phyloP scores from a whole-genome alignment of 2,113 vertebrate species.

The Tauraco erythrolophus region DNA sequence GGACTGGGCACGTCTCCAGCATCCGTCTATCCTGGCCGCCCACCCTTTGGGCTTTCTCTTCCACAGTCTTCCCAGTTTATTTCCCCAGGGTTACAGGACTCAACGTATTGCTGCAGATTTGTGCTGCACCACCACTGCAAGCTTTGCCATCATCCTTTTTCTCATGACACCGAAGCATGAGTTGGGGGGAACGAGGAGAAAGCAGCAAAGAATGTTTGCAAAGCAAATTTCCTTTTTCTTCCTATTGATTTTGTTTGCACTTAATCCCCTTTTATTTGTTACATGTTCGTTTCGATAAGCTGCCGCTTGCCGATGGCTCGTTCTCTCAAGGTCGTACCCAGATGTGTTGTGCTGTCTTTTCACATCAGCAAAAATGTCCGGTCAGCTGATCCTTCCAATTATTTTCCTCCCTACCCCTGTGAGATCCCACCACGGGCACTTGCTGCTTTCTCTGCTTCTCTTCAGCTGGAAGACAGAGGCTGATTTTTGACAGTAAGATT shows the following conservation, averaged over 20 bases:
- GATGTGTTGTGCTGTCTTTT: constrained; percentile 15
- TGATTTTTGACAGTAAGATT: neutral
- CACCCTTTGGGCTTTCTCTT: neutral
- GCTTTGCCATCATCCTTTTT: neutral
- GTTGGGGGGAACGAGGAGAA: neutral
- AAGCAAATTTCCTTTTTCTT: constrained; percentile 13
- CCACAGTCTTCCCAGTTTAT: neutral
- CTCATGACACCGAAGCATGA: neutral
- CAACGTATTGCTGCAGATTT: neutral
- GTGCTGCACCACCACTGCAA: neutral
- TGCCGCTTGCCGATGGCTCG: neutral
- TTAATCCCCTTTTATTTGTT: constrained; percentile 29
- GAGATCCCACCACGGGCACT: rapidly evolving
- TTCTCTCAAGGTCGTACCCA: neutral
- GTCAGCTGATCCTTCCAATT: neutral
- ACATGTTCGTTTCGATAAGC: neutral
- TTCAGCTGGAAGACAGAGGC: neutral
- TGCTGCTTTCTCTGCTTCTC: neutral
- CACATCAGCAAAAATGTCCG: constrained; percentile 22
- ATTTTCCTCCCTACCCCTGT: neutral
- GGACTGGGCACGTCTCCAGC: rapidly evolving
- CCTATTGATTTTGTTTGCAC: neutral
- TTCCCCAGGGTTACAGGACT: neutral
- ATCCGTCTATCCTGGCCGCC: neutral
- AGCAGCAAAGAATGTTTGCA: neutral